Evolutionary conservation across 2,113 vertebrate genomes (phyloP).

Genomic region (Athene cunicularia): DNA sequence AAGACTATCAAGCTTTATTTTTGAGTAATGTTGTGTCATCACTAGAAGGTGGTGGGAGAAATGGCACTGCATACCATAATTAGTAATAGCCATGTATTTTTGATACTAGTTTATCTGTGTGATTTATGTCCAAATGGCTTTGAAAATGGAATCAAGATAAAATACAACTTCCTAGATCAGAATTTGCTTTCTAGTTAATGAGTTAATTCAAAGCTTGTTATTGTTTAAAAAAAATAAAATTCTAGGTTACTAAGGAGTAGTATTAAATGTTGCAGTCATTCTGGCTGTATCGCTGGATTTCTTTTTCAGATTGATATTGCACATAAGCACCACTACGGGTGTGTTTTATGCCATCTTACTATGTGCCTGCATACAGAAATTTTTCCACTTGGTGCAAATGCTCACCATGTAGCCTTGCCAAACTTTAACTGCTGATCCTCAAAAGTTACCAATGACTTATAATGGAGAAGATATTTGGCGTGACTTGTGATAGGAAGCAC

Average conservation of each 20-base stretch:
- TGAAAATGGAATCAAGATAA: conserved; percentile 18
- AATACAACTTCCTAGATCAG: conserved; percentile 1
- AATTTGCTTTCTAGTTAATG: neutral
- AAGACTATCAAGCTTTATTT: conserved; percentile 30
- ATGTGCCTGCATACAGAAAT: fast-evolving
- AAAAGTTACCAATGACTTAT: neutral
- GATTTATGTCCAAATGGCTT: neutral
- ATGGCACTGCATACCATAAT: neutral
- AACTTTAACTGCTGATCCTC: neutral
- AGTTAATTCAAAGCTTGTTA: neutral
- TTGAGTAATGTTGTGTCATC: conserved; percentile 41
- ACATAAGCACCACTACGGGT: neutral
- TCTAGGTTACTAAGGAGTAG: neutral
- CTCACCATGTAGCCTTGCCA: neutral
- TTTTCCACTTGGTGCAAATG: neutral
- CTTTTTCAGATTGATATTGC: neutral
- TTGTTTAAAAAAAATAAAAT: neutral
- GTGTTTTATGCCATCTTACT: neutral
- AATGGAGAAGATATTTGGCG: neutral
- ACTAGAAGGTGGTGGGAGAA: conserved; percentile 43
- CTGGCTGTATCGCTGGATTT: neutral
- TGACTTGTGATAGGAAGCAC: neutral
- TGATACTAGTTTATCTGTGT: conserved; percentile 8
- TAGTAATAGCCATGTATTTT: neutral
- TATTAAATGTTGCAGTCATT: neutral